Conservation (phyloP, 2,888 invertebrate genomes). For the Frankliniella fusca region DNA sequence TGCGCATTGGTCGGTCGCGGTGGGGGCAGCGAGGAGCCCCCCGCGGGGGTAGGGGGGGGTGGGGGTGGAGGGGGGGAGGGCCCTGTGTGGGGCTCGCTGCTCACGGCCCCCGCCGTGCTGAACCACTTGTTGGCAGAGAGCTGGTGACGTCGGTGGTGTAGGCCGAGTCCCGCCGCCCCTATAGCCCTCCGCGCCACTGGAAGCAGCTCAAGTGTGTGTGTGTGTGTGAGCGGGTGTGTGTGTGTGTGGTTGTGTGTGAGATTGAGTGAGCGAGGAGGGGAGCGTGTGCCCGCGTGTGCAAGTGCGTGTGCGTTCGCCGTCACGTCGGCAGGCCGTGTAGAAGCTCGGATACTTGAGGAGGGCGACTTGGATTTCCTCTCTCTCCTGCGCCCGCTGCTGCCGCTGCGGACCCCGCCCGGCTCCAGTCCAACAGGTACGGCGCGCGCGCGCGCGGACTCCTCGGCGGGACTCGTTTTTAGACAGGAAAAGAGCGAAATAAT, state of each 20-base stretch:
- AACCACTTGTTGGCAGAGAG: slow-evolving; percentile 24
- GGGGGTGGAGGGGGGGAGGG: background rate
- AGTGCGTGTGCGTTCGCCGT: background rate
- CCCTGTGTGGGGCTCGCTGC: background rate
- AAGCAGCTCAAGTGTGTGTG: background rate
- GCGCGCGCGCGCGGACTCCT: too few species aligned
- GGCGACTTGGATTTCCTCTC: background rate
- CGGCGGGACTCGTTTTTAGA: background rate
- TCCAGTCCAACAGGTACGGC: background rate
- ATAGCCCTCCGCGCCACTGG: too few species aligned
- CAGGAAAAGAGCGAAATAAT: background rate
- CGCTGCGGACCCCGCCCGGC: background rate
- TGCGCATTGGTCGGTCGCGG: background rate
- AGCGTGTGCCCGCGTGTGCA: background rate
- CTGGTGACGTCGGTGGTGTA: background rate
- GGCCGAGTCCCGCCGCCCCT: background rate
- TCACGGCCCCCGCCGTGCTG: background rate
- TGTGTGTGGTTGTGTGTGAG: background rate
- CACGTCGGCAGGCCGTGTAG: too few species aligned
- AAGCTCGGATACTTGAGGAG: too few species aligned
- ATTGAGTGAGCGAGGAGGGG: background rate
- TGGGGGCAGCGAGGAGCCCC: background rate
- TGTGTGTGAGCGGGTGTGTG: background rate
- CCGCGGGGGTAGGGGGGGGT: too few species aligned
- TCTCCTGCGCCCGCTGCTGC: too few species aligned